A percentile compares a stretch with the other conserved stretches of the same genome.
Conservation (phyloP, 2,797 vertebrate genomes). For the Megalops cyprinoides region DNA sequence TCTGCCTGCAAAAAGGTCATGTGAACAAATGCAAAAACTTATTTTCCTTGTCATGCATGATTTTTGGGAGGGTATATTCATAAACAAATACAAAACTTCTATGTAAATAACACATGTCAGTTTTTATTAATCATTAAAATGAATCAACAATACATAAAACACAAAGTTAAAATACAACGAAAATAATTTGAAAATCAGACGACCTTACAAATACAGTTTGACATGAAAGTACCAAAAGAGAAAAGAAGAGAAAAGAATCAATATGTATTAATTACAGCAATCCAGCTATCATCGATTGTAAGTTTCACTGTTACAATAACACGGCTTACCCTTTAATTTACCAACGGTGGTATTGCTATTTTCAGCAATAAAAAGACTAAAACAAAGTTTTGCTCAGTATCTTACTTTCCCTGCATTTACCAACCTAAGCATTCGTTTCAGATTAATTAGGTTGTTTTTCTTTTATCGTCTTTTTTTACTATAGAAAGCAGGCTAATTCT, state of each 20-base stretch:
- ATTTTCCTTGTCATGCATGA: not conserved
- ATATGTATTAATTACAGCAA: not conserved
- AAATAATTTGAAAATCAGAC: not conserved
- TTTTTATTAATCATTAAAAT: no score
- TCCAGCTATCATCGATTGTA: not conserved
- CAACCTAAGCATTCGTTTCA: no score
- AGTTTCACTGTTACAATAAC: not conserved
- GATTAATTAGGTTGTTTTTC: no score
- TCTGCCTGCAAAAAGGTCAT: slow-evolving; percentile 58
- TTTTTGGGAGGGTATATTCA: not conserved
- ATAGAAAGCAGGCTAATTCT: no score
- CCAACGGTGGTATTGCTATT: no score
- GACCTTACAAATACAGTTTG: not conserved
- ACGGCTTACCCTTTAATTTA: not conserved
- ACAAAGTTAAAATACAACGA: not conserved
- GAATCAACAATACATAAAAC: not conserved
- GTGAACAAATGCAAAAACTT: not conserved
- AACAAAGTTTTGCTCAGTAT: no score
- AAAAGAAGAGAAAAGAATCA: no score
- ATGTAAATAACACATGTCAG: no score
- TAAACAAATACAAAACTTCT: no score
- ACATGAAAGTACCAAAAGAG: not conserved
- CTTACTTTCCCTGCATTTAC: no score
- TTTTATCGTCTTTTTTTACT: no score
- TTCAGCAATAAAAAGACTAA: no score